Conservation (phyloP, 2,797 vertebrate genomes). For the Basileuterus tristriatus region DNA sequence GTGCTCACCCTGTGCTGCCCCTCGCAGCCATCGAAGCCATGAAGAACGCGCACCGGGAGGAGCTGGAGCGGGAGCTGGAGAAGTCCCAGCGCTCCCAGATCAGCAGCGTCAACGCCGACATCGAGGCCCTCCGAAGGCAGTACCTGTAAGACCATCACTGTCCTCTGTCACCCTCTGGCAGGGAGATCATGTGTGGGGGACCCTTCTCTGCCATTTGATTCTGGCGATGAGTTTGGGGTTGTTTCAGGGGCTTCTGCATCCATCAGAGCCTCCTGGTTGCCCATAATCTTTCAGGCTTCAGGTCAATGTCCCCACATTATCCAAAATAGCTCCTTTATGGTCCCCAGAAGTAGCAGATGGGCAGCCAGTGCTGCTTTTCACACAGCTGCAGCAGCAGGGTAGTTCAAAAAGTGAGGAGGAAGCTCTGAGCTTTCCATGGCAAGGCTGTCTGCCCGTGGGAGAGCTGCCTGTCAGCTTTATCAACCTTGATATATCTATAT, state of each 20-base stretch:
- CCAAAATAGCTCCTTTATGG: neutral
- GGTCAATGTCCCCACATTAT: too few relatives aligned
- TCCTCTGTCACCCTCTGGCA: neutral
- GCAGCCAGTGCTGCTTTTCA: neutral
- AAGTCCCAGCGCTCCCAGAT: constrained; percentile 93
- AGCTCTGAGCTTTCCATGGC: neutral
- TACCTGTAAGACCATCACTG: constrained; percentile 83
- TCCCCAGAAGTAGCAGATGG: neutral
- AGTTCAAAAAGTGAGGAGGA: rapidly evolving
- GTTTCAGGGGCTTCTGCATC: rapidly evolving
- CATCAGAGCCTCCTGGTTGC: neutral
- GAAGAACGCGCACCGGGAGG: constrained; percentile 97
- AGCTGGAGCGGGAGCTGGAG: constrained; percentile 86
- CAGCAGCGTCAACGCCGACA: constrained; percentile 90
- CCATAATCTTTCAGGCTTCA: neutral
- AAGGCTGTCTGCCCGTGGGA: rapidly evolving
- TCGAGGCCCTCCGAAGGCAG: constrained; percentile 90
- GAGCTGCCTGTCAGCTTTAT: neutral
- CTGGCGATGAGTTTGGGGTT: rapidly evolving
- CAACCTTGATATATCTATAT: rapidly evolving
- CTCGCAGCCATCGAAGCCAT: constrained; percentile 94
- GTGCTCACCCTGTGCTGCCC: neutral
- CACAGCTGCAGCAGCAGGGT: rapidly evolving
- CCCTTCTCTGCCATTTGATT: neutral
- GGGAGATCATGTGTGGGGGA: rapidly evolving